Evolutionary conservation across 1,140 invertebrate species (phyloP).

Genomic region (Drosophila neocordata): DNA sequence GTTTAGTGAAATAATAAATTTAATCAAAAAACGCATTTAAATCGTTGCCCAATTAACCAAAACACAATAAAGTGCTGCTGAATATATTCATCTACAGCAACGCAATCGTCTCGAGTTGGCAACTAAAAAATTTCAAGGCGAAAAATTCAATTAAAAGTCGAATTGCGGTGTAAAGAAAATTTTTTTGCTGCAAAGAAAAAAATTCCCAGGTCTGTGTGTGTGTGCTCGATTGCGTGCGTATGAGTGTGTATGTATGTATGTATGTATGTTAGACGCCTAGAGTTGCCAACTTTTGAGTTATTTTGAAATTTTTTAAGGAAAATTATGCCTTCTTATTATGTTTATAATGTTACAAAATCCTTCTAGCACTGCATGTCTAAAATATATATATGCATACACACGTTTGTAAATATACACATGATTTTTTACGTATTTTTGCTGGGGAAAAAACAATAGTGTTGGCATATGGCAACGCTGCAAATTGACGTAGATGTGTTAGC

Average conservation of each 20-base stretch:
- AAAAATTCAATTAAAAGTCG: conserved; percentile 73
- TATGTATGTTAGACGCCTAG: conserved; percentile 46
- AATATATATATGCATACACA: conserved; percentile 1
- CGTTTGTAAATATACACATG: neutral
- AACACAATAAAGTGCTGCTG: conserved; percentile 64
- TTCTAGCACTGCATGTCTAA: neutral
- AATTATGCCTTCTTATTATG: neutral
- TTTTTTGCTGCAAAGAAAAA: conserved; percentile 58
- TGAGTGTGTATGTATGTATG: conserved; percentile 28
- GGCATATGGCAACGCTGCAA: conserved; percentile 2
- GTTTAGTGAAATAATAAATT: conserved; percentile 58
- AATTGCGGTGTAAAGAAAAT: conserved; percentile 66
- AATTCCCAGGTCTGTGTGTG: conserved; percentile 78
- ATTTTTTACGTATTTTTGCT: neutral
- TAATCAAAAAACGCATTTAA: conserved; percentile 71
- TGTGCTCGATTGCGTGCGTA: conserved; percentile 55
- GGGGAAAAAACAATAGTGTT: neutral
- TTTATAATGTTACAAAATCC: neutral
- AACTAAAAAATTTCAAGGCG: conserved; percentile 45
- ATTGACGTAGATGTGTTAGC: conserved; percentile 2
- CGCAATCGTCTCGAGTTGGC: conserved; percentile 44
- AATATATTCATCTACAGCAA: conserved; percentile 50
- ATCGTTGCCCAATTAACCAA: conserved; percentile 51
- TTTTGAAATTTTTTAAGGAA: conserved; percentile 10
- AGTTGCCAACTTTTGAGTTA: conserved; percentile 41